Percentiles rank a stretch among this genome's conserved stretches.
phyloP scores from a whole-genome alignment of 2,113 vertebrate genomes.

The Prionailurus bengalensis region DNA sequence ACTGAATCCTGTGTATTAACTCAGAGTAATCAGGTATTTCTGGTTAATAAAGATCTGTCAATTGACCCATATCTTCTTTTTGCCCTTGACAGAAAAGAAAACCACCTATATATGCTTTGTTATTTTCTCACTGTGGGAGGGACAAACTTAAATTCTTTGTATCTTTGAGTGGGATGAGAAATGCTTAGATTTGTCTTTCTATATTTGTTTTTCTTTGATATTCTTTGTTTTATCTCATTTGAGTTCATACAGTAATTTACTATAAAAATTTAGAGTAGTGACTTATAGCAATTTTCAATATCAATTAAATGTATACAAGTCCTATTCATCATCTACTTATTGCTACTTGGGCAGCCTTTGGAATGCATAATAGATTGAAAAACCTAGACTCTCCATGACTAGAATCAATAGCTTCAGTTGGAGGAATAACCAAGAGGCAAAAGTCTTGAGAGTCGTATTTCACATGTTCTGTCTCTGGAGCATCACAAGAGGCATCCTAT shows the following conservation, averaged over 20 bases:
- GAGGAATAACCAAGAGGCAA: not conserved
- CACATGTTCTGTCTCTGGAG: not conserved
- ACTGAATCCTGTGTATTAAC: not conserved
- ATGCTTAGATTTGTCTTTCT: not conserved
- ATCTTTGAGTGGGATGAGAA: not conserved
- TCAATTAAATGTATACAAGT: slow-evolving; percentile 1
- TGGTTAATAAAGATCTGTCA: slow-evolving; percentile 47
- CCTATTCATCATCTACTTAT: not conserved
- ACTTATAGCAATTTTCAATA: slow-evolving; percentile 32
- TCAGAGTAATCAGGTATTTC: slow-evolving; percentile 46
- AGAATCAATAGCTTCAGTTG: not conserved
- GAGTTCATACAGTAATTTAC: not conserved
- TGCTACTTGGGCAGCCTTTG: not conserved
- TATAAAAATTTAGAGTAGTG: not conserved
- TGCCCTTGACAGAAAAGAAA: not conserved
- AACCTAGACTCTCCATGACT: not conserved
- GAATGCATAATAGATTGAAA: slow-evolving; percentile 31
- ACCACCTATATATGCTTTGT: not conserved
- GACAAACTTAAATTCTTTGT: not conserved
- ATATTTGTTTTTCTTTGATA: not conserved
- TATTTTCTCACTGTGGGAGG: not conserved
- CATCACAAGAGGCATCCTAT: not conserved
- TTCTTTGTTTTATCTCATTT: not conserved
- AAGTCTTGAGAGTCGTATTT: not conserved
- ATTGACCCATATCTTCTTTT: not conserved